phyloP scores from a whole-genome alignment of 37 sponge, comb jelly and placozoan species.

The Theonella swinhoei region DNA sequence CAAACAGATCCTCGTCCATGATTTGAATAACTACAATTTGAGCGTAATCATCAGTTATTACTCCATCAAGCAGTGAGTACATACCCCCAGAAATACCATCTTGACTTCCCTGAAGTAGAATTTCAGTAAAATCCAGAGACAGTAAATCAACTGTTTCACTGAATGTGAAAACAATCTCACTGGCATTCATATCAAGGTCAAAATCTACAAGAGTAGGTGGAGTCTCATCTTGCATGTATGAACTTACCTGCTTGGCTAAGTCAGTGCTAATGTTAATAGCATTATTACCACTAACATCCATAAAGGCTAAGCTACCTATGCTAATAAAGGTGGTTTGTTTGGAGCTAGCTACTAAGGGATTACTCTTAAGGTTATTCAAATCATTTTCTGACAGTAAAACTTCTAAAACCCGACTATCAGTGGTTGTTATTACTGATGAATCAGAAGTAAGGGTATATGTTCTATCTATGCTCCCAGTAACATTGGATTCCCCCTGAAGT shows the following conservation, averaged over 20 bases:
- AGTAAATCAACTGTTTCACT: conserved; percentile 76
- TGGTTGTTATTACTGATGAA: conserved; percentile 5
- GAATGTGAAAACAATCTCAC: conserved; percentile 60
- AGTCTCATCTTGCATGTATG: conserved; percentile 40
- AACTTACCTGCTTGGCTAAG: conserved; percentile 17
- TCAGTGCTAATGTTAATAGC: conserved; percentile 28
- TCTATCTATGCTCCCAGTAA: neutral
- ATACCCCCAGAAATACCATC: conserved; percentile 7
- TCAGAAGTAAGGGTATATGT: conserved; percentile 7
- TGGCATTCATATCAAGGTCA: conserved; percentile 69
- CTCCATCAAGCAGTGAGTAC: conserved; percentile 49
- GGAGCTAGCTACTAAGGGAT: conserved; percentile 65
- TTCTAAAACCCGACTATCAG: conserved; percentile 40
- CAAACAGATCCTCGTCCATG: conserved; percentile 24
- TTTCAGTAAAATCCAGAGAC: conserved; percentile 33
- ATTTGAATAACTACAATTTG: conserved; percentile 25
- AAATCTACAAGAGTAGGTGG: conserved; percentile 65
- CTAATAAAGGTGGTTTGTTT: conserved; percentile 56
- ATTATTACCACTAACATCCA: conserved; percentile 57
- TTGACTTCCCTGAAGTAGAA: conserved; percentile 33
- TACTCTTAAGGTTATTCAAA: conserved; percentile 59
- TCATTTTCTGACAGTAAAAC: conserved; percentile 68
- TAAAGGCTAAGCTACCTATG: conserved; percentile 45
- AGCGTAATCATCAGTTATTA: conserved; percentile 34
- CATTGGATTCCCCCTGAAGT: conserved; percentile 61